Base-by-base conservation (phyloP, 2,797 vertebrate species). In the Myotis vivesi region DNA sequence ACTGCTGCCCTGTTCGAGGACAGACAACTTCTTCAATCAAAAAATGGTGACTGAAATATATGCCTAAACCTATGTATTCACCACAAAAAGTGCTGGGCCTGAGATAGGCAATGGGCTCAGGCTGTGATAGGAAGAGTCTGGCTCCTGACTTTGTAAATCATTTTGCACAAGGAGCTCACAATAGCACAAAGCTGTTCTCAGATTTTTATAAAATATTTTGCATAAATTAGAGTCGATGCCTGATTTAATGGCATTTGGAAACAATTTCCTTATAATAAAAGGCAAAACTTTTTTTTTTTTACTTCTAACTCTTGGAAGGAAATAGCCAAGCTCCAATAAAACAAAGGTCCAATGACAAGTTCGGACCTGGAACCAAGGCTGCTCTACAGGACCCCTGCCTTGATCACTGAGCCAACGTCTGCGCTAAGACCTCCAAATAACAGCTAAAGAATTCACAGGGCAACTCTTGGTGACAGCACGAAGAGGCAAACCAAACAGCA, bases 161-260 rank as follows among this genome's bases (percentile, higher is more conserved):
- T 49, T 87, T n/a, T 49, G 86, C 41, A 33, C 23, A 36, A 83
- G 25, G 17, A 51, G 28, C 30, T 87, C 41, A 33, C 30, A 33
- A 33, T 15, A 68, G 36, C 72, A 77, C 51, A 83, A 25, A 71
- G 81, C 66, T 66, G 25, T 51, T 53, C 17, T 59, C 28, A 66
- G 15, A 23, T 19, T 83, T 38, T 53, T 80, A 19, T 23, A 19
- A 85, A 62, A 36, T 44, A 30, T 25, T 92, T n/a, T 84, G 59
- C 76, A 76, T 71, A 77, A 57, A 80, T 41, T 38, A 41, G 80
- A 91, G 79, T 62, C 66, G 41, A 38, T 33, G 68, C 68, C n/a
- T 75, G 87, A n/a, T 33, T 86, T 72, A 82, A 89, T 41, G 87
- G 59, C 87, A 72, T 91, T 91, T 95, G 79, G 87, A 75, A 95